Conservation (phyloP, 1,140 invertebrate species). For the Calliopsis andreniformis region DNA sequence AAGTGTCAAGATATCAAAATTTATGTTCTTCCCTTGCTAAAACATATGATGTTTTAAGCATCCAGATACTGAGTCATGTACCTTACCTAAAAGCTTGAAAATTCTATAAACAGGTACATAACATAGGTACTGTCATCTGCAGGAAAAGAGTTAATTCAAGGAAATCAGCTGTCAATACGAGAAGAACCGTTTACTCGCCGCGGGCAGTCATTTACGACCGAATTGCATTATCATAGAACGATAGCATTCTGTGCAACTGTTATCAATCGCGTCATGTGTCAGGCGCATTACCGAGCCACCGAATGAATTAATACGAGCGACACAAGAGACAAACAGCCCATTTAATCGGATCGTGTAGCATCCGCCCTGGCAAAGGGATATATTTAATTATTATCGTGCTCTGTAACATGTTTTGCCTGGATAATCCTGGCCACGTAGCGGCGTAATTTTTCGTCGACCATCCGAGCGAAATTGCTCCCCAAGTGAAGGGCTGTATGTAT, state of each 20-base stretch:
- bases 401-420: neutral
- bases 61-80: too few species aligned
- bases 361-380: conserved; percentile 2
- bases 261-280: conserved; percentile 38
- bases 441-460: neutral
- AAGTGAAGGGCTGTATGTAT: neutral
- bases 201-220: too few species aligned
- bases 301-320: conserved; percentile 32
- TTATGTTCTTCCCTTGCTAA: too few species aligned
- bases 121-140: too few species aligned
- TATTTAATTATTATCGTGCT: conserved; percentile 33
- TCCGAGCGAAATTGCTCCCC: neutral
- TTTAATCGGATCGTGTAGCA: conserved; percentile 13
- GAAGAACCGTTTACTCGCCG: neutral
- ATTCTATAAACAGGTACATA: too few species aligned
- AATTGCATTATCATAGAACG: conserved; percentile 15
- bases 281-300: conserved; percentile 16
- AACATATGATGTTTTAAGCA: too few species aligned
- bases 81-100: too few species aligned
- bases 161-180: neutral
- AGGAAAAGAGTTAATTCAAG: neutral
- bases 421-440: neutral
- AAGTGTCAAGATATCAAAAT: too few species aligned
- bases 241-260: conserved; percentile 9
- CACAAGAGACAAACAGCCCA: conserved; percentile 20